Conservation (phyloP, 2,797 vertebrate genomes). For the Pipistrellus nathusii region DNA sequence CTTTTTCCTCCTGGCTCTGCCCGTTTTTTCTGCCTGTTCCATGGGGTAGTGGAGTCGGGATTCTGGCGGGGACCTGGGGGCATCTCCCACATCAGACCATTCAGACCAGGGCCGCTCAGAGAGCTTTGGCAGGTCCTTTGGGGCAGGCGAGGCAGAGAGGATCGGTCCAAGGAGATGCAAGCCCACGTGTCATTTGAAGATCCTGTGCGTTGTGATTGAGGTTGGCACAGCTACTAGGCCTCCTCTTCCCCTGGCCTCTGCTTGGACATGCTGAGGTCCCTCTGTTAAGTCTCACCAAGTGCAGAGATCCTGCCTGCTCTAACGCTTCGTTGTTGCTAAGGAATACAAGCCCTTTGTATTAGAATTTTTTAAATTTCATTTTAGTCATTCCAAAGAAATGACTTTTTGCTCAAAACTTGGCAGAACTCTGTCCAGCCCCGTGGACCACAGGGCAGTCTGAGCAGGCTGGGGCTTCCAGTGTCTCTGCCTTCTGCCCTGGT, state of each 20-base stretch:
- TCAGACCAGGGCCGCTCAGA: not conserved
- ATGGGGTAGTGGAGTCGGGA: not conserved
- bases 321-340: not conserved
- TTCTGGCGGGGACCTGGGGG: not conserved
- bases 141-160: not conserved
- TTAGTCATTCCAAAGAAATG: constrained; percentile 37
- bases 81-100: not conserved
- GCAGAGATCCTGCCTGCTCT: not conserved
- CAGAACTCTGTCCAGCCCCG: not conserved
- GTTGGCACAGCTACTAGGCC: not conserved
- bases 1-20: constrained; percentile 76
- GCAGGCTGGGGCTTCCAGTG: not conserved
- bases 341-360: not conserved
- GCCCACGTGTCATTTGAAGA: not conserved
- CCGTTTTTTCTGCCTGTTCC: constrained; percentile 65
- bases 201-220: not conserved
- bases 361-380: not conserved
- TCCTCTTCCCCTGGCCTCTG: not conserved
- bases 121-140: not conserved
- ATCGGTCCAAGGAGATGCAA: not conserved
- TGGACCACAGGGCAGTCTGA: not conserved
- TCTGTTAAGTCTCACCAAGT: not conserved
- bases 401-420: constrained; percentile 45
- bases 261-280: not conserved
- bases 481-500: not conserved